phyloP scores from a whole-genome alignment of 2,888 invertebrate genomes.

The Drosophila lutescens region DNA sequence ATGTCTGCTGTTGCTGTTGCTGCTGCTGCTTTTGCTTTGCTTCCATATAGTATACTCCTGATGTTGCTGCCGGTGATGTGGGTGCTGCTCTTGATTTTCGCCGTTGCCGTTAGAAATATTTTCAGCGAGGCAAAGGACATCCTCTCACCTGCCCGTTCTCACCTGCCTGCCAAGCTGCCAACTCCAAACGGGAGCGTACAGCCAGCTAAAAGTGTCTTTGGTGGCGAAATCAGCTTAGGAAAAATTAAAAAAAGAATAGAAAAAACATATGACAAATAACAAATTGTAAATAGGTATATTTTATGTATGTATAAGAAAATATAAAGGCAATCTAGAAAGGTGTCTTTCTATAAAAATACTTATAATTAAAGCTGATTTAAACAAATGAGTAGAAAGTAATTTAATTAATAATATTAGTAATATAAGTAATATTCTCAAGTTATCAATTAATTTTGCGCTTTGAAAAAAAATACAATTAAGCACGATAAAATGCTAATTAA shows the following conservation, averaged over 20 bases:
- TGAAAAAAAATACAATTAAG: too few species aligned
- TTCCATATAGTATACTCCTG: background rate
- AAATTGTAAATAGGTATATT: background rate
- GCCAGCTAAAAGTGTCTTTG: conserved; percentile 23
- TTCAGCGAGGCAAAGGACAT: conserved; percentile 32
- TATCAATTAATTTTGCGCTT: too few species aligned
- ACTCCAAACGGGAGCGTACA: background rate
- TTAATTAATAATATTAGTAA: too few species aligned
- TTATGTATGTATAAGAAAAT: too few species aligned
- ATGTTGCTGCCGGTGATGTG: conserved; percentile 2
- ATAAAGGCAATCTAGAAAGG: too few species aligned
- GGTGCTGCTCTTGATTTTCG: conserved; percentile 7
- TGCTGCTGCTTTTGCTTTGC: conserved; percentile 12
- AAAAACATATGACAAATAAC: too few species aligned
- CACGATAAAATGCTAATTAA: too few species aligned
- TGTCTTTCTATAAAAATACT: too few species aligned
- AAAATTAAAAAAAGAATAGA: background rate
- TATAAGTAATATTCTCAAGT: too few species aligned
- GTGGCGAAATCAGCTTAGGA: background rate
- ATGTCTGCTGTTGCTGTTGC: conserved; percentile 42
- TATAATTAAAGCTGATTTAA: too few species aligned
- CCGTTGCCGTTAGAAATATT: conserved; percentile 44
- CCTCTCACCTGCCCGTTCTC: conserved; percentile 25
- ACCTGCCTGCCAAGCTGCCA: conserved; percentile 21
- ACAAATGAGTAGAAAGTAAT: too few species aligned